Percentiles rank a stretch among this genome's conserved stretches.
phyloP scores from a whole-genome alignment of 2,888 invertebrate species.

The Maniola hyperantus region DNA sequence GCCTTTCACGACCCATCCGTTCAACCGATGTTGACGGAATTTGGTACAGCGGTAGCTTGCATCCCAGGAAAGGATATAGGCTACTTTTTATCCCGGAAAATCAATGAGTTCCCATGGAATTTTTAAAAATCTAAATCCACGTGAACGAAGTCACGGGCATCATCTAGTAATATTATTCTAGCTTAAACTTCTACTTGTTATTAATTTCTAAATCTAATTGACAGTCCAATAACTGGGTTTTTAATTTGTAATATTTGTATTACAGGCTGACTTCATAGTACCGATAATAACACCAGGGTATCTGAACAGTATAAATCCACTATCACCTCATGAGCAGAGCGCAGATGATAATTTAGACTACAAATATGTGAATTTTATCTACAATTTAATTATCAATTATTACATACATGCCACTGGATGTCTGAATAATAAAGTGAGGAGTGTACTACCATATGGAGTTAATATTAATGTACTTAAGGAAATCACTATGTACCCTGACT shows the following conservation, averaged over 20 bases:
- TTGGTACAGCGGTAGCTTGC: too few relatives aligned
- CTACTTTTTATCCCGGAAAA: too few relatives aligned
- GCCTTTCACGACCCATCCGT: too few relatives aligned
- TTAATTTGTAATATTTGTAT: constrained; percentile 36
- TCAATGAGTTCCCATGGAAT: too few relatives aligned
- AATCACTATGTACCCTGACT: constrained; percentile 71
- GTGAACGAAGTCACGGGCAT: too few relatives aligned
- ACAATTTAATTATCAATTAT: constrained; percentile 71
- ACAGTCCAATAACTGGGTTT: too few relatives aligned
- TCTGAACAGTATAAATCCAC: constrained; percentile 69
- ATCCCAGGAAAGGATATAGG: too few relatives aligned
- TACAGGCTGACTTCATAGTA: constrained; percentile 80
- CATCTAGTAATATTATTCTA: too few relatives aligned
- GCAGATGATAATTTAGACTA: constrained; percentile 73
- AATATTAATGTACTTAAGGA: constrained; percentile 58
- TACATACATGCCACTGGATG: constrained; percentile 76
- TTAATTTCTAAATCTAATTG: too few relatives aligned
- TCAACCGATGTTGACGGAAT: too few relatives aligned
- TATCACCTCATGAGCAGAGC: constrained; percentile 57
- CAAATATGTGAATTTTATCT: constrained; percentile 76
- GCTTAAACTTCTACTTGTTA: too few relatives aligned
- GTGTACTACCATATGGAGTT: constrained; percentile 68
- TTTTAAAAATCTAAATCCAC: too few relatives aligned
- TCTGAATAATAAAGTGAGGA: constrained; percentile 74
- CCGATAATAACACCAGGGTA: constrained; percentile 81